Base-by-base conservation (phyloP, 1,140 invertebrate species). In the Magallana angulata region DNA sequence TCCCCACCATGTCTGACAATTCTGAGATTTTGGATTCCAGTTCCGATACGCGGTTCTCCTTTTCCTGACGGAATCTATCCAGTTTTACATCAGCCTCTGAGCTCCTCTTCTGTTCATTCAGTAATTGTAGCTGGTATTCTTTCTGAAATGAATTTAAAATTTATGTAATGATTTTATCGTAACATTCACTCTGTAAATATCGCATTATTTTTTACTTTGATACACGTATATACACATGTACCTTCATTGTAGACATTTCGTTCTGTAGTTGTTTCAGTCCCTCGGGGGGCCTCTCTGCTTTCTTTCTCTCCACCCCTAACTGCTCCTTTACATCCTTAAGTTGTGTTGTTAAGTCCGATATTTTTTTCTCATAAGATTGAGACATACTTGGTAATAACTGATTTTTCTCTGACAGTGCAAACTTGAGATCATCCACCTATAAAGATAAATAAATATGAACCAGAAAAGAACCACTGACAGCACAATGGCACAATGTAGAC, bases 21-120 rank as follows among this genome's bases (percentile, higher is more conserved):
- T 98, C 97, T 0, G 97, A 97, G 12, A 98, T 92, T 90, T 97
- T 96, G 5, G 96, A 96, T 94, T 98, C 97, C 82, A 98, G 95
- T 84, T 96, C 96, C 6, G 96, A 96, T 0, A 98, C 97, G 91
- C 97, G 95, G 64, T 97, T 96, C 94, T 98, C 97, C 86, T 92
- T 97, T 96, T 89, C 96, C 94, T 57, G 87, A 36, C 92, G 91
- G 48, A 93, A 91, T 24, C 90, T 83, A 48, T 91, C 89, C 7
- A 94, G 90, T 86, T 91, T 93, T 48, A 88, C 90, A 87, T 95
- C 94, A 1, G 93, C 92, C 85, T 95, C 94, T 56, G 91, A 85
- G 1, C 92, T 92, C 83, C 93, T 90, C 57, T 88, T 86, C 62
- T 93, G 92, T 88, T 95, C 95, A 83, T 94, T 90, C 60, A 93